Conservation (phyloP, 2,797 vertebrate genomes). For the Etheostoma nigrum region DNA sequence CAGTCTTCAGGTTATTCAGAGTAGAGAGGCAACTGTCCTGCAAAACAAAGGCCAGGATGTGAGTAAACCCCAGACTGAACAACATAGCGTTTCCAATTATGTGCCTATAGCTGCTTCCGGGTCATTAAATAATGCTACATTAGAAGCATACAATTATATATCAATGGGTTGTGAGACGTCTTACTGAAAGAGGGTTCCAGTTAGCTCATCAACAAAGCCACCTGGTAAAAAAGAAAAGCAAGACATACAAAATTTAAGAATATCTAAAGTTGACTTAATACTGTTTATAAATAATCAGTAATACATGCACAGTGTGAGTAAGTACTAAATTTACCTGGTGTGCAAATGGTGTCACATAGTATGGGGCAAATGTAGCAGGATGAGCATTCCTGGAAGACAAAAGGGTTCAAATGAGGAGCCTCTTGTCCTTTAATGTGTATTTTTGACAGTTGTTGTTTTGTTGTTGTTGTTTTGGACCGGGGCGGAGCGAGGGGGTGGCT, state of each 20-base stretch:
- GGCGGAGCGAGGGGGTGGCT: too few species aligned
- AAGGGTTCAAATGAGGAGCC: background rate
- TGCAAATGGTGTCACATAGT: slow-evolving; percentile 89
- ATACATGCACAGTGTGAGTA: background rate
- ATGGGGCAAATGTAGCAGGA: slow-evolving; percentile 89
- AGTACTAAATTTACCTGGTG: slow-evolving; percentile 82
- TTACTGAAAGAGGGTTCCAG: slow-evolving; percentile 87
- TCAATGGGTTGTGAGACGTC: slow-evolving; percentile 28
- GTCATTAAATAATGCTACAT: background rate
- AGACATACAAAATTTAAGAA: background rate
- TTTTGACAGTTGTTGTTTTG: background rate
- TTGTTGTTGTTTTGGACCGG: background rate
- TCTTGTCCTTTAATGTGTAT: background rate
- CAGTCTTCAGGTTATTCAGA: slow-evolving; percentile 57
- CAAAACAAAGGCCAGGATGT: background rate
- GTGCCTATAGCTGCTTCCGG: background rate
- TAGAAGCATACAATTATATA: background rate
- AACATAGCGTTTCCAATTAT: background rate
- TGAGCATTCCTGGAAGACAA: slow-evolving; percentile 81
- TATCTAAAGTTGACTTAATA: background rate
- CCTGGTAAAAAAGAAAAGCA: slow-evolving; percentile 67
- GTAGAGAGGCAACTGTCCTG: slow-evolving; percentile 75
- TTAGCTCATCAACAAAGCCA: slow-evolving; percentile 85
- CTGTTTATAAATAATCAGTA: background rate
- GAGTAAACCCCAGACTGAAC: background rate